Evolutionary conservation across 2,113 vertebrate species (phyloP), one percentile per base, ranked within the genome.

Genomic region (Aleadryas rufinucha): DNA sequence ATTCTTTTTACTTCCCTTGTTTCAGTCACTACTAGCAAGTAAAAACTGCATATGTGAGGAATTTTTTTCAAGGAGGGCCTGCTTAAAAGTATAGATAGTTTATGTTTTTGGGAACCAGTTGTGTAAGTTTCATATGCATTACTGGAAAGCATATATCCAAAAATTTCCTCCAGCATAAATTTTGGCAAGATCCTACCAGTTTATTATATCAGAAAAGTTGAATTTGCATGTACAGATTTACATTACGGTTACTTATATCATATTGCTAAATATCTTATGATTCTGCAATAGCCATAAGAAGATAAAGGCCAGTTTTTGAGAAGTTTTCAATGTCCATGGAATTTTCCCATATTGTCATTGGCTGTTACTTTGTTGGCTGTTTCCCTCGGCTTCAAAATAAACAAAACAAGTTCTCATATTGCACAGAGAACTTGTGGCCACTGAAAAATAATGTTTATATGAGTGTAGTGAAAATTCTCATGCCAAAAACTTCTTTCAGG

Each of bases 21-120:
- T 96, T 93, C 52, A 92, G 71, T 93, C 72, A 86, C 75, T 95
- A 69, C 41, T 61, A 87, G 75, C 89, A 95, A 89, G 45, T 84
- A 90, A 87, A 94, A 89, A 90, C 83, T 60, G 21, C 65, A 53
- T 78, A 87, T 69, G 60, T 93, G 33, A 69, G 39, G 72, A 80
- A 35, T 61, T 53, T 95, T 96, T 97, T 95, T 91, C 53, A 87
- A 84, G 76, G 30, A 68, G 76, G 49, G 21, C 19, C 64, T 77
- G 52, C 27, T 93, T 96, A 70, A 60, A 60, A 88, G 20, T 42
- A 64, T 33, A 84, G 53, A 87, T 20, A 85, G 30, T 76, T 84
- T 54, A 71, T 49, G n/a, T 70, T 85, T 92, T 81, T 61, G 78
- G 72, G 80, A 77, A 89, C 21, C 5, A 66, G 26, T 71, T 74